Conservation (phyloP, 2,113 vertebrate genomes). For the Pogona vitticeps region DNA sequence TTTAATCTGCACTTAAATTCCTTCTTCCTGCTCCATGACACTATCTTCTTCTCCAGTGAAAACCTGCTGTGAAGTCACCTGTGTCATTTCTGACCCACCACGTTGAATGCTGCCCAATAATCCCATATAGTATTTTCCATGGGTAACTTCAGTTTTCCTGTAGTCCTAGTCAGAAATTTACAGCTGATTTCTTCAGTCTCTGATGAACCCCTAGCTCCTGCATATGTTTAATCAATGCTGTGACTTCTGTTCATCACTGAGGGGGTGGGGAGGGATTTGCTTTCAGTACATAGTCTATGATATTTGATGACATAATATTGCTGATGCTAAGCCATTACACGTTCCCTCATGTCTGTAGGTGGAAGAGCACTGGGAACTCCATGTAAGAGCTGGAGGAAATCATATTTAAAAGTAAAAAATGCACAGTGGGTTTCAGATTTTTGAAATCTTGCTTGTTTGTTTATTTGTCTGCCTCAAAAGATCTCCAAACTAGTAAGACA, state of each 20-base stretch:
- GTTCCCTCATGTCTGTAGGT: no score
- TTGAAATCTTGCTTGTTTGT: not conserved
- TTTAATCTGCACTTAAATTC: not conserved
- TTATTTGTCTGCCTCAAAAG: no score
- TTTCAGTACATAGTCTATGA: no score
- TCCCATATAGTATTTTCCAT: no score
- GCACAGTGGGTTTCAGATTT: not conserved
- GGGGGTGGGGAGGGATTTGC: not conserved
- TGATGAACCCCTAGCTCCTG: no score
- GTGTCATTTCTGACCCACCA: not conserved
- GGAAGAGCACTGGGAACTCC: not conserved
- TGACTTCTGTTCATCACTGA: not conserved
- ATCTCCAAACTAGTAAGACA: no score
- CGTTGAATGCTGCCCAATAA: not conserved
- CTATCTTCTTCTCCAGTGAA: not conserved
- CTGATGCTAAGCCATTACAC: no score
- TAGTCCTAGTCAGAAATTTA: not conserved
- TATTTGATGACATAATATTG: no score
- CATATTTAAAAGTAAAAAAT: not conserved
- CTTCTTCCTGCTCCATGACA: not conserved
- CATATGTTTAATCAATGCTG: not conserved
- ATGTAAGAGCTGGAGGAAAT: not conserved
- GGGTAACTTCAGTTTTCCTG: not conserved
- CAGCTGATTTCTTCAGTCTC: no score
- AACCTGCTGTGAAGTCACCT: no score